Evolutionary conservation across 2,888 invertebrate genomes (phyloP).

Genomic region (Dolichopus griseipennis): DNA sequence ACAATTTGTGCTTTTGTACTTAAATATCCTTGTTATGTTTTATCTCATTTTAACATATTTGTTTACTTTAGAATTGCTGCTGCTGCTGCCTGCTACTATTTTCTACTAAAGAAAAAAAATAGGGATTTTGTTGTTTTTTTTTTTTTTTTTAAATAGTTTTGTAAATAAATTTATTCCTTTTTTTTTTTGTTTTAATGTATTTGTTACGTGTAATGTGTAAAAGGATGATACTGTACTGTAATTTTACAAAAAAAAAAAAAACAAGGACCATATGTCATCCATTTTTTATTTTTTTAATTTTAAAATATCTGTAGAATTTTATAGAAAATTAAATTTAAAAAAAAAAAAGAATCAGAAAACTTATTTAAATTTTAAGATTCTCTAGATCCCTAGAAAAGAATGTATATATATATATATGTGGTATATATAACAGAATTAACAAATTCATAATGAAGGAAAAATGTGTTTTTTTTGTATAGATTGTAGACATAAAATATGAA

Average conservation of each 20-base stretch:
- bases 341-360: no score
- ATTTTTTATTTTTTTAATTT: constrained; percentile 5
- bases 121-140: no score
- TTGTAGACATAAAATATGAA: no score
- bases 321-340: no score
- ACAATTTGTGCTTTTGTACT: background rate
- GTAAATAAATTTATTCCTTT: no score
- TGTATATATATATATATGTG: no score
- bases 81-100: background rate
- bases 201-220: background rate
- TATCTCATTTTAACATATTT: constrained; percentile 14
- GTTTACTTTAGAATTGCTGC: constrained; percentile 16
- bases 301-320: background rate
- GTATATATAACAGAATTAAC: no score
- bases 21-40: background rate
- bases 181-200: background rate
- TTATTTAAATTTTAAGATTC: no score
- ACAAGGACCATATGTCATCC: constrained; percentile 19
- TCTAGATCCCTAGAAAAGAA: no score
- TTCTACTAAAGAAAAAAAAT: background rate
- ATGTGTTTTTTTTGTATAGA: no score
- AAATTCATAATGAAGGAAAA: no score
- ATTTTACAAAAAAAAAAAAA: background rate
- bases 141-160: no score
- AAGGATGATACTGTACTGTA: background rate